Conservation (phyloP, 2,888 invertebrate species). For the Onthophagus sagittarius region DNA sequence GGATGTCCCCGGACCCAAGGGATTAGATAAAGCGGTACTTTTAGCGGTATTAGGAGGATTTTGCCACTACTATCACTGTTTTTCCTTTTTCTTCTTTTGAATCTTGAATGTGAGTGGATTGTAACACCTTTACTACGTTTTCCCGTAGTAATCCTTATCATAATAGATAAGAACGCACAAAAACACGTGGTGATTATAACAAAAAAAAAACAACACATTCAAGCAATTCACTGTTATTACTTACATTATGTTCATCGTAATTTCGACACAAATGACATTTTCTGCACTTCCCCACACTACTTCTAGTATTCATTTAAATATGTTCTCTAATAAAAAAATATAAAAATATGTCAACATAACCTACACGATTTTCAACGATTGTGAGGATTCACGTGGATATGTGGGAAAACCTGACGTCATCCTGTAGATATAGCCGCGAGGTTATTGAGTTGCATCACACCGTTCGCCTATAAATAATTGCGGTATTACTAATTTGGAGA, state of each 20-base stretch:
- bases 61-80: neutral
- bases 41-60: constrained; percentile 3
- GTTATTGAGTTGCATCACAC: constrained; percentile 1
- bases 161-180: too few species aligned
- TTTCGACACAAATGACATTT: constrained; percentile 1
- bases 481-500: constrained; percentile 2
- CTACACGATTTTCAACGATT: neutral
- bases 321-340: neutral
- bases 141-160: too few species aligned
- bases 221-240: neutral
- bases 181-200: neutral
- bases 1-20: constrained; percentile 2
- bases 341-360: neutral
- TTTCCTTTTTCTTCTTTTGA: constrained; percentile 1
- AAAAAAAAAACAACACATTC: neutral
- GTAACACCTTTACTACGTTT: neutral
- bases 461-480: constrained; percentile 2
- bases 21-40: constrained; percentile 11
- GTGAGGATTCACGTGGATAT: neutral
- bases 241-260: neutral
- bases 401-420: constrained; percentile 6
- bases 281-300: neutral
- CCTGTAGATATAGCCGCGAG: neutral
- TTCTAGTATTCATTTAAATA: neutral
- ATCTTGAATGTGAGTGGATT: neutral